These are phyloP conservation scores for Enteromius thamalakanensis DNA, from an alignment of 2,797 vertebrate genomes.

Conservation along the genomic window DNA sequence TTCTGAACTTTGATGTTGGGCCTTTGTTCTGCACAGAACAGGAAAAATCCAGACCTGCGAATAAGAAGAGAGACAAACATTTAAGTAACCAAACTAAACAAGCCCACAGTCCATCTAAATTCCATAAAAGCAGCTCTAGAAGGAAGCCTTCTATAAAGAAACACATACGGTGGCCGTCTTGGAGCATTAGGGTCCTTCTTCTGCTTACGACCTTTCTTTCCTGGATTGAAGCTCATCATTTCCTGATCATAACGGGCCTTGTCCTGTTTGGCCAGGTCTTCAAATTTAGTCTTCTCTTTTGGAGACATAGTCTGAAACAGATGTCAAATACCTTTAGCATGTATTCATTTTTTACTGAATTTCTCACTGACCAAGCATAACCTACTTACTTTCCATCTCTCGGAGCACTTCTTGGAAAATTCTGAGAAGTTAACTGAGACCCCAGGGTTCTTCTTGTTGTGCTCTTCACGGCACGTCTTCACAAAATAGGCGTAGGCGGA, in stretches of 20 bases:
- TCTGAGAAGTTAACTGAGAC: slow-evolving; percentile 84
- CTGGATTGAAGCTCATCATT: slow-evolving; percentile 85
- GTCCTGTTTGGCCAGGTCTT: slow-evolving; percentile 86
- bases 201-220: slow-evolving; percentile 82
- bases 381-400: slow-evolving; percentile 80
- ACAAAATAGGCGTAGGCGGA: slow-evolving; percentile 86
- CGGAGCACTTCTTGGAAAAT: slow-evolving; percentile 82
- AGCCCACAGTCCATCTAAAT: background rate
- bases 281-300: slow-evolving; percentile 87
- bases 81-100: background rate
- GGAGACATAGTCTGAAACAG: slow-evolving; percentile 82
- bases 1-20: slow-evolving; percentile 85
- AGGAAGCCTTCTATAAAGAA: background rate
- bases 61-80: background rate
- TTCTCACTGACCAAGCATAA: background rate
- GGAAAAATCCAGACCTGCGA: slow-evolving; percentile 84
- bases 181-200: slow-evolving; percentile 85
- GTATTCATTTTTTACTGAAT: background rate
- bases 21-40: slow-evolving; percentile 86
- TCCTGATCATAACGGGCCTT: slow-evolving; percentile 85
- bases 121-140: background rate
- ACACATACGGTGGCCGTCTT: slow-evolving; percentile 84
- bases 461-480: slow-evolving; percentile 86
- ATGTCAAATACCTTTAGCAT: background rate
- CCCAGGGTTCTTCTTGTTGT: slow-evolving; percentile 87